These are phyloP conservation scores for Shinisaurus crocodilurus DNA, from an alignment of 2,113 vertebrate genomes.

Conservation along the genomic window DNA sequence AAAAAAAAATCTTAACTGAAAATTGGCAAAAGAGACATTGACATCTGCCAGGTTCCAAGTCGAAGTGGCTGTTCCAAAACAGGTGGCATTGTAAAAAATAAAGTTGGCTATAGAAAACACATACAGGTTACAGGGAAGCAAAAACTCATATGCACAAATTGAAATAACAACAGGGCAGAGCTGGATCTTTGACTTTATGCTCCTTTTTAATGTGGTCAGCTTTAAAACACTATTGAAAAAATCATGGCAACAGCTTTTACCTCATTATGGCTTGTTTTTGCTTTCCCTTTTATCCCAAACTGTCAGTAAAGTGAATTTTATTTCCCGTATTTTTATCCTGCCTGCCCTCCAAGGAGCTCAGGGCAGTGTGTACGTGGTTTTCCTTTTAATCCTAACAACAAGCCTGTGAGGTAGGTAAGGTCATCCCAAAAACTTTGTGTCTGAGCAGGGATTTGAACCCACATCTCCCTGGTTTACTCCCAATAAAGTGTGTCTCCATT, in stretches of 20 bases:
- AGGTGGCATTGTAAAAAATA: slow-evolving; percentile 60
- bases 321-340: background rate
- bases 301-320: background rate
- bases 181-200: slow-evolving; percentile 43
- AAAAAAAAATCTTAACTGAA: slow-evolving; percentile 27
- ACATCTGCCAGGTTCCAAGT: slow-evolving; percentile 41
- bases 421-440: background rate
- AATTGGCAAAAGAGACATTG: slow-evolving; percentile 27
- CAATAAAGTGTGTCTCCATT: background rate
- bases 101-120: slow-evolving; percentile 45
- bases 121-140: slow-evolving; percentile 39
- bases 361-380: background rate
- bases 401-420: background rate
- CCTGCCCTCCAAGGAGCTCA: background rate
- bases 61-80: slow-evolving; percentile 56
- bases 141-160: slow-evolving; percentile 49
- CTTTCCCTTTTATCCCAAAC: slow-evolving; percentile 44
- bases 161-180: slow-evolving; percentile 49
- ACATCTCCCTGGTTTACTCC: background rate
- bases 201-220: slow-evolving; percentile 57
- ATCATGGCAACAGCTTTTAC: slow-evolving; percentile 40
- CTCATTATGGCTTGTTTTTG: slow-evolving; percentile 44
- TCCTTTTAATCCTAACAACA: background rate
- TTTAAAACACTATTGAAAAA: slow-evolving; percentile 51
- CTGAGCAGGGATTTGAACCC: background rate